phyloP scores from a whole-genome alignment of 2,113 vertebrate genomes.

The Ammodytes dubius region DNA sequence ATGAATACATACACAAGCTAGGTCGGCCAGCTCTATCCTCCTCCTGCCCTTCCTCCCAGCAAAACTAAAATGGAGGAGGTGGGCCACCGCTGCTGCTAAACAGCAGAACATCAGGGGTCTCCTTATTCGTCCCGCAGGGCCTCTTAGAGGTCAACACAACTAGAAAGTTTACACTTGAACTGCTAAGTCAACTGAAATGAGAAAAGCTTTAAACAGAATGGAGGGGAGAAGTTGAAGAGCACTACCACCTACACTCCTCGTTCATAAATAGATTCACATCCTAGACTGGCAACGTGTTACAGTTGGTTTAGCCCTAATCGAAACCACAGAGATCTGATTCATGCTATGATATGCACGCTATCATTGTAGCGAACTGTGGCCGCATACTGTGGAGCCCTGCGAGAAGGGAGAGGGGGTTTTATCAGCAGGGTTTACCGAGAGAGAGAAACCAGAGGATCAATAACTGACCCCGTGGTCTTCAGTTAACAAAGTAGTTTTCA shows the following conservation, averaged over 20 bases:
- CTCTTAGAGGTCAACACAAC: constrained; percentile 71
- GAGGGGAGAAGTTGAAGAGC: constrained; percentile 74
- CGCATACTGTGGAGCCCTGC: constrained; percentile 58
- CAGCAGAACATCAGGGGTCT: constrained; percentile 75
- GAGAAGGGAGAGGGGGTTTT: constrained; percentile 62
- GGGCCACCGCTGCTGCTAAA: constrained; percentile 75
- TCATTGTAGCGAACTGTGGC: constrained; percentile 76
- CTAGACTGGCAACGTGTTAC: constrained; percentile 71
- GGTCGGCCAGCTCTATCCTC: constrained; percentile 53
- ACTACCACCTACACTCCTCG: constrained; percentile 82
- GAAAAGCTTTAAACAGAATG: constrained; percentile 73
- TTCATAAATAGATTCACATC: constrained; percentile 79
- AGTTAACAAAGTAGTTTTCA: constrained; percentile 85
- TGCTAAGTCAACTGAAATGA: constrained; percentile 79
- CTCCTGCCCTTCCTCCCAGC: constrained; percentile 63
- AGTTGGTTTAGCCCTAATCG: constrained; percentile 80
- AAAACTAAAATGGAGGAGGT: constrained; percentile 69
- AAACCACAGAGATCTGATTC: constrained; percentile 82
- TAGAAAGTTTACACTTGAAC: constrained; percentile 82
- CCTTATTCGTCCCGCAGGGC: constrained; percentile 68
- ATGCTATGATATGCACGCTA: constrained; percentile 78
- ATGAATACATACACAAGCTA: constrained; percentile 20
- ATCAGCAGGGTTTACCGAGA: constrained; percentile 78
- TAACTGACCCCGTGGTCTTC: constrained; percentile 86
- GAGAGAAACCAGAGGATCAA: constrained; percentile 81